Evolutionary conservation across 2,888 invertebrate genomes (phyloP).

Genomic region (Nasonovia ribisnigri): DNA sequence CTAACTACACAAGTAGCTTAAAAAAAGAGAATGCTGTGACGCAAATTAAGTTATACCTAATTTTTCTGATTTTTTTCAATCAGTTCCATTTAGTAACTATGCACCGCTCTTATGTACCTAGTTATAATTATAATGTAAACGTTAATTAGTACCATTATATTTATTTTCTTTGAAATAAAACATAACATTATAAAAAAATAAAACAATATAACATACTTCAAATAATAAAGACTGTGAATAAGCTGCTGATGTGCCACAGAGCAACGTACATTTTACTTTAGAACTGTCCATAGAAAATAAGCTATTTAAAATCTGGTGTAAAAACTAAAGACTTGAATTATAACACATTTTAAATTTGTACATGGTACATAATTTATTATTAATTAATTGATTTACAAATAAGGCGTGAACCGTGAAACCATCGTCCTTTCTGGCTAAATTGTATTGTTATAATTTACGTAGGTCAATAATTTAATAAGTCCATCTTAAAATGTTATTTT

Average conservation of each 20-base stretch:
- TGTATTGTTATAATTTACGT: background rate
- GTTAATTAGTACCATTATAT: background rate
- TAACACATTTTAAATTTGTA: background rate
- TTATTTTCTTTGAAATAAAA: background rate
- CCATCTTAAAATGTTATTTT: background rate
- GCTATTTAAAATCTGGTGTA: background rate
- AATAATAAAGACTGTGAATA: constrained; percentile 48
- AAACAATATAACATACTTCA: constrained; percentile 27
- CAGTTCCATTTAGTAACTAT: background rate
- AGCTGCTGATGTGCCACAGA: constrained; percentile 38
- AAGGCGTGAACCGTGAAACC: background rate
- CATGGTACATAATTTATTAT: background rate
- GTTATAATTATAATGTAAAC: background rate
- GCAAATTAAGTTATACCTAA: no score
- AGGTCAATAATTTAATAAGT: background rate
- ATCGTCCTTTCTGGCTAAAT: background rate
- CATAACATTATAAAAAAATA: background rate
- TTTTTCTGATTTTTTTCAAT: no score
- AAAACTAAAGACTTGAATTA: background rate
- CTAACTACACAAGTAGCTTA: no score
- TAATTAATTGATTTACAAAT: background rate
- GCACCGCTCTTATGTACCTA: background rate
- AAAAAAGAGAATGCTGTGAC: no score
- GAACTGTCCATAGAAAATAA: constrained; percentile 11
- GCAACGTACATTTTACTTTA: constrained; percentile 27